Evolutionary conservation across 2,113 vertebrate genomes (phyloP).

Genomic region (Regulus satrapa): DNA sequence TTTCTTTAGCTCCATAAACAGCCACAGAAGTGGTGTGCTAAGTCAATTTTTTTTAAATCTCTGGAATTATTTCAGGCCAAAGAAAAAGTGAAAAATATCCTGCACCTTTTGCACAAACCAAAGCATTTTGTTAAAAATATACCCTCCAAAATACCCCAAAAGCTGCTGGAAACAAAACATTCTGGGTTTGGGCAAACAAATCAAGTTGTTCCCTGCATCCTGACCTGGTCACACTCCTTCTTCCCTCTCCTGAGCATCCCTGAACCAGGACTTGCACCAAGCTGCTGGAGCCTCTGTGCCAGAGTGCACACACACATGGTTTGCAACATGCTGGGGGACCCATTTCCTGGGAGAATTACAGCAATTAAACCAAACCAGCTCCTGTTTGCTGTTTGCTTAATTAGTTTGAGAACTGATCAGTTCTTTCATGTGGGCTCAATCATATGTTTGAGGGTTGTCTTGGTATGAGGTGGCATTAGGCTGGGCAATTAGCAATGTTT

Average conservation of each 20-base stretch:
- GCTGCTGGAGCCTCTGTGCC: background rate
- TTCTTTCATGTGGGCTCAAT: background rate
- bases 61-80: background rate
- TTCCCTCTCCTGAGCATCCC: background rate
- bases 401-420: background rate
- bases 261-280: background rate
- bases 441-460: background rate
- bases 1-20: background rate
- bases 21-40: background rate
- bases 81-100: background rate
- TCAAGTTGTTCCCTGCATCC: fast-evolving
- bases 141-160: background rate
- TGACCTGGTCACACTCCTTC: background rate
- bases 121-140: background rate
- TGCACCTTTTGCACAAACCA: background rate
- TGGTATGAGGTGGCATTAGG: background rate
- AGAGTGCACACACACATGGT: fast-evolving
- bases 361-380: background rate
- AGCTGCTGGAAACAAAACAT: background rate
- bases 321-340: background rate
- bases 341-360: background rate
- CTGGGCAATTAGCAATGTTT: background rate
- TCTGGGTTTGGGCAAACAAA: background rate
- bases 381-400: conserved; percentile 5
- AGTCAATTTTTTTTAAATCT: background rate